These are phyloP conservation scores for Danio aesculapii DNA, from an alignment of 2,797 vertebrate species.

Conservation along the genomic window DNA sequence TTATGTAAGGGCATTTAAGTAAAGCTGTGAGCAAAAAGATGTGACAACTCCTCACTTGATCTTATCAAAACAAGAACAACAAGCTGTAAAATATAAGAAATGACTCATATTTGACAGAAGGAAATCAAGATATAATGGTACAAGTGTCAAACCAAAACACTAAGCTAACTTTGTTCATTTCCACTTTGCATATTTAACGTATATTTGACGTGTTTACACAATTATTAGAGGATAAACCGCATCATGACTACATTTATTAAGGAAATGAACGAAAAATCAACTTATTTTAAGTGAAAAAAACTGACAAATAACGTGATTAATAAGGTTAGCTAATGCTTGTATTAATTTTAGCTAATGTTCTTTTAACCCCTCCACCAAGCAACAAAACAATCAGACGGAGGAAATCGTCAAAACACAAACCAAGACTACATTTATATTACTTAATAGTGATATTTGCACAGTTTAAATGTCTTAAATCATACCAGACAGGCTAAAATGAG, in stretches of 20 bases:
- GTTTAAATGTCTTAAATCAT: neutral
- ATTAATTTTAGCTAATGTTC: neutral
- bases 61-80: conserved; percentile 36
- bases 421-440: neutral
- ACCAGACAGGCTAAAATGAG: neutral
- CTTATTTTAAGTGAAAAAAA: neutral
- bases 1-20: neutral
- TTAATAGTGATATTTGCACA: neutral
- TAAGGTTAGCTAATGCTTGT: no score
- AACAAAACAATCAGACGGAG: neutral
- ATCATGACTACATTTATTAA: neutral
- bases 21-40: neutral
- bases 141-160: neutral
- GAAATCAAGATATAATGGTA: neutral
- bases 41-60: neutral
- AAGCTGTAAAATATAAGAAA: conserved; percentile 8
- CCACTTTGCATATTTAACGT: neutral
- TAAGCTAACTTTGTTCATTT: neutral
- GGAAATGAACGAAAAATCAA: neutral
- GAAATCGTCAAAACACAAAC: neutral
- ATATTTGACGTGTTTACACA: neutral
- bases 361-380: neutral
- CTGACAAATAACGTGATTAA: no score
- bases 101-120: neutral
- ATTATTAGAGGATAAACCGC: neutral